Evolutionary conservation across 2,888 invertebrate species (phyloP).

Genomic region (Caenorhabditis sinica): DNA sequence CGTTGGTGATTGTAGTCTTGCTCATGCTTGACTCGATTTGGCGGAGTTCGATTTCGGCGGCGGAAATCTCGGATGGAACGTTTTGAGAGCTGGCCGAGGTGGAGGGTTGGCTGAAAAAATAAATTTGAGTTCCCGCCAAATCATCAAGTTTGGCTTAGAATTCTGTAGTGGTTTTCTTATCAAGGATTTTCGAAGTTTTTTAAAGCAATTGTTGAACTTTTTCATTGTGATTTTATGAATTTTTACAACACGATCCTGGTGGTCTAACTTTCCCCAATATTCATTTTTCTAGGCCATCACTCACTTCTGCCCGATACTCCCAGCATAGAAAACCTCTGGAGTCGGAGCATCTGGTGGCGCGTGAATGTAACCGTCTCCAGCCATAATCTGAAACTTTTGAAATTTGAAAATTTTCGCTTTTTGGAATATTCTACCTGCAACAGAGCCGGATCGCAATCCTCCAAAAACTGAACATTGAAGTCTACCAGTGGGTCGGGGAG

Average conservation of each 20-base stretch:
- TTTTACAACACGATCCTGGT: no score
- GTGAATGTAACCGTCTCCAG: slow-evolving; percentile 14
- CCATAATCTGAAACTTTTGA: slow-evolving; percentile 36
- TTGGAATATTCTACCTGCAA: no score
- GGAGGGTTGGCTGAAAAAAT: slow-evolving; percentile 3
- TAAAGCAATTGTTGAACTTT: no score
- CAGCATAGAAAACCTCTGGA: not conserved
- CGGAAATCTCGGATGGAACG: not conserved
- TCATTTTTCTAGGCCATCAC: not conserved
- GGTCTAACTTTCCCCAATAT: no score
- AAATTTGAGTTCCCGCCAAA: no score
- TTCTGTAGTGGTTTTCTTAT: no score
- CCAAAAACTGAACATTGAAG: slow-evolving; percentile 24
- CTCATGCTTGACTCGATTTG: slow-evolving; percentile 10
- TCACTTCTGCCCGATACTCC: slow-evolving; percentile 2
- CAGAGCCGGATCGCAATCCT: slow-evolving; percentile 33
- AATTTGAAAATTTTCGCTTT: no score
- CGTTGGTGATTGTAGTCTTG: not conserved
- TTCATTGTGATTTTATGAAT: no score
- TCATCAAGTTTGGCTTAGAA: no score
- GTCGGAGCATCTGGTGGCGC: not conserved
- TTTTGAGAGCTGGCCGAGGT: not conserved
- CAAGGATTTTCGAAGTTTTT: no score
- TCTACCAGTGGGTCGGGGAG: slow-evolving; percentile 26
- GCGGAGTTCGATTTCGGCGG: not conserved